Conservation (phyloP, 2,113 vertebrate genomes). For the Pipa parva region DNA sequence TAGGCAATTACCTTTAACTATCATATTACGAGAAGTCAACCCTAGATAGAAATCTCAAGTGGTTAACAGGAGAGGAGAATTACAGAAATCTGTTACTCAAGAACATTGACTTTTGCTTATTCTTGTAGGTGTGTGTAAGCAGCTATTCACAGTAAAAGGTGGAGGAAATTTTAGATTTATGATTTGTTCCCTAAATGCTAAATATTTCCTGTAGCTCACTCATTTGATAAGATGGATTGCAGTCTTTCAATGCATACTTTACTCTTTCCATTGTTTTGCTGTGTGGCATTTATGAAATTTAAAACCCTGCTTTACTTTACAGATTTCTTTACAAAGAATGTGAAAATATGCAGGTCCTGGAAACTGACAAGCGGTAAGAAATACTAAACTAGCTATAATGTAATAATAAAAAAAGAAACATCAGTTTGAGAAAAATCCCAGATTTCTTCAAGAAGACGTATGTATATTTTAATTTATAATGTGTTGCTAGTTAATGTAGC, state of each 20-base stretch:
- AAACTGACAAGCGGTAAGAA: not conserved
- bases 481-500: no score
- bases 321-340: conserved; percentile 11
- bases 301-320: conserved; percentile 6
- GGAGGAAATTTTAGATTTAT: conserved; percentile 20
- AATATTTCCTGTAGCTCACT: conserved; percentile 26
- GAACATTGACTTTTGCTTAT: conserved; percentile 23
- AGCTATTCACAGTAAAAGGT: conserved; percentile 18
- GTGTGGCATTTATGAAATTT: conserved; percentile 20
- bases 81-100: conserved; percentile 26
- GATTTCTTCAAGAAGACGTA: no score
- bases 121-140: conserved; percentile 6
- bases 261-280: conserved; percentile 10
- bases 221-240: conserved; percentile 27
- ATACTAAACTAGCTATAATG: not conserved
- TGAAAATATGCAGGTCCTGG: not conserved
- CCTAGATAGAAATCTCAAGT: conserved; percentile 40
- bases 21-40: conserved; percentile 38
- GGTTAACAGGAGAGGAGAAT: conserved; percentile 26
- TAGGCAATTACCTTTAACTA: conserved; percentile 38
- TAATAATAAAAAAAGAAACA: not conserved
- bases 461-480: no score
- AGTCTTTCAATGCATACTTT: conserved; percentile 23
- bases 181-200: conserved; percentile 14
- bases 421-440: no score